Percentiles rank a stretch among this genome's conserved stretches.
These are phyloP conservation scores for Coracopsis vasa DNA, from an alignment of 2,113 vertebrate species.

Conservation along the genomic window DNA sequence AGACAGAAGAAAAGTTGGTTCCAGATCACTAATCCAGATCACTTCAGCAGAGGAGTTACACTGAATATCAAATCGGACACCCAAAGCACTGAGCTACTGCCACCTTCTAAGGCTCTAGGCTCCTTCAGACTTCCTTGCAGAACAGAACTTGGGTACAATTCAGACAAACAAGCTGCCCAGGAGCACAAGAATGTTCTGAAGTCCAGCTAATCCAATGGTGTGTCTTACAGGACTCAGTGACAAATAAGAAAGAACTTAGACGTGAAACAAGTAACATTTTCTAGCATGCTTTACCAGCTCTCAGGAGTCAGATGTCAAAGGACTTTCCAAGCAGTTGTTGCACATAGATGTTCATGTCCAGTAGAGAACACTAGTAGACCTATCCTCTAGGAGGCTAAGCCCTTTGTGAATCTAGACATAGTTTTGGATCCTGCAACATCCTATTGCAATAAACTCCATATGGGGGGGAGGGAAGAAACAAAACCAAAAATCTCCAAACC, in stretches of 20 bases:
- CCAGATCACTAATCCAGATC: not conserved
- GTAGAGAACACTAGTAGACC: not conserved
- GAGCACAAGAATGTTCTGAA: not conserved
- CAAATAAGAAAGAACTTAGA: not conserved
- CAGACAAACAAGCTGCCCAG: not conserved
- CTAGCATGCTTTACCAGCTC: not conserved
- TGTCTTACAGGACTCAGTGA: not conserved
- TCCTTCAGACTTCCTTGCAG: not conserved
- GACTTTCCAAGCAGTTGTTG: not conserved
- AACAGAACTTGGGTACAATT: not conserved
- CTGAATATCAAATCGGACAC: not conserved
- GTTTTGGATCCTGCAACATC: not conserved
- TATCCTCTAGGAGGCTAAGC: not conserved
- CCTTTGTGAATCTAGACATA: not conserved
- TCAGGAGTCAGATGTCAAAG: not conserved
- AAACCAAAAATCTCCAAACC: not conserved
- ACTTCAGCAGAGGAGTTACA: not conserved
- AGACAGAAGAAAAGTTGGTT: not conserved
- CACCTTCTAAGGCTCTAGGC: not conserved
- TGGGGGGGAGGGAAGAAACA: not conserved
- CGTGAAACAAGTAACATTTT: not conserved
- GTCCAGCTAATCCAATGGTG: not conserved
- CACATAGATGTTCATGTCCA: not conserved
- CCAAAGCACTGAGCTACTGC: not conserved
- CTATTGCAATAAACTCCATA: not conserved